Evolutionary conservation across 2,797 vertebrate genomes (phyloP), one percentile per base, ranked within the genome.

Genomic region (Pitangus sulphuratus): DNA sequence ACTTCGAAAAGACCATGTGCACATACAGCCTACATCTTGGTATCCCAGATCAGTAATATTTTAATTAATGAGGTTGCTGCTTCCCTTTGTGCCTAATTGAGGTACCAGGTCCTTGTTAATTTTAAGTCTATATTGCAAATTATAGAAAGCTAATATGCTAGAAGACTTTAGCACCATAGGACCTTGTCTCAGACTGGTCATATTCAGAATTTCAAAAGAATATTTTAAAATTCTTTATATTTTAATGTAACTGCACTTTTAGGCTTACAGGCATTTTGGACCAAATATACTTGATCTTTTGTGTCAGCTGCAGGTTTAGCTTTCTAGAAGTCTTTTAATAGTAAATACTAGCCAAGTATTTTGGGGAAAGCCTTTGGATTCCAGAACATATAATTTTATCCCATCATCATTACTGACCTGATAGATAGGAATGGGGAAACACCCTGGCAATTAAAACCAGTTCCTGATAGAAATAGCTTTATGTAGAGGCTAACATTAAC

Each of bases 301-400:
- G n/a, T 81, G 17, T 54, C 39, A 57, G n/a, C 65, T 77, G 48
- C 86, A 65, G 28, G 13, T 11, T 84, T 50, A 51, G n/a, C 58
- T 81, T 6, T 28, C 31, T 65, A 33, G 26, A 40, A 83, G n/a
- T 50, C 72, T 90, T 79, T 57, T 80, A 78, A 24, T 26, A 68
- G 58, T 40, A 94, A 57, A 37, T 65, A n/a, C 28, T 65, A 90
- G 61, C 76, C 58, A 91, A 28, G 9, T 22, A 81, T 64, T 91
- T 91, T 61, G 84, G 93, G 79, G 76, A 81, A 92, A 92, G 82
- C 70, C 53, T 57, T 86, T 61, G 42, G 31, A 82, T 82, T 87
- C 74, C 56, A 78, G 75, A 94, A 78, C 60, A 21, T 77, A 62
- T n/a, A 74, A 71, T 90, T 93, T 93, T 81, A 65, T 57, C 50